Percentiles rank a stretch among this genome's conserved stretches.
Conservation (phyloP, 2,888 invertebrate genomes). For the Noctua fimbriata region DNA sequence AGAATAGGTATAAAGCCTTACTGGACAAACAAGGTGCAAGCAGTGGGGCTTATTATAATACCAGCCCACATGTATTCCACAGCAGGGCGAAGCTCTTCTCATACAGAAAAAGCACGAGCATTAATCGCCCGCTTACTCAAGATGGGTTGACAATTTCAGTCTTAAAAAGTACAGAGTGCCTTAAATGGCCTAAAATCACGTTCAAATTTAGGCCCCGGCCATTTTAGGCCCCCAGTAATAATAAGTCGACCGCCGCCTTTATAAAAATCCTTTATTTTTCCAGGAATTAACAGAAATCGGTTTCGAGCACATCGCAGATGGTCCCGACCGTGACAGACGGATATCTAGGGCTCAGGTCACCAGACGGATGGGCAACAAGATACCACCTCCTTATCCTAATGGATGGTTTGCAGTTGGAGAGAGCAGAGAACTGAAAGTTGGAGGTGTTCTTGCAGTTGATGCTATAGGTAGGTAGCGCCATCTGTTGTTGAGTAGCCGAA, state of each 20-base stretch:
- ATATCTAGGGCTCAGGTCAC: conserved; percentile 87
- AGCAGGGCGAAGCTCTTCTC: too few relatives aligned
- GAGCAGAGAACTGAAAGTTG: conserved; percentile 90
- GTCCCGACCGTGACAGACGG: conserved; percentile 74
- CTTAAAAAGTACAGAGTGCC: too few relatives aligned
- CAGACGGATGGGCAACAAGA: conserved; percentile 90
- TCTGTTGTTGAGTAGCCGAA: conserved; percentile 47
- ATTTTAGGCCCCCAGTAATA: background rate
- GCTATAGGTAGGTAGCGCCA: conserved; percentile 90
- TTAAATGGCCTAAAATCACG: background rate
- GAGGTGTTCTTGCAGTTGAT: conserved; percentile 91
- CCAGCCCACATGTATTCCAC: too few relatives aligned
- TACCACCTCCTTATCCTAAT: conserved; percentile 97
- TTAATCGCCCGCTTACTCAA: too few relatives aligned
- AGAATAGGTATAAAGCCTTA: too few relatives aligned
- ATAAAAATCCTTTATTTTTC: conserved; percentile 40
- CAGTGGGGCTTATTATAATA: too few relatives aligned
- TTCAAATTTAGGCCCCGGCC: background rate
- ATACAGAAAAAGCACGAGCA: too few relatives aligned
- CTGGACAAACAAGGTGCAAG: too few relatives aligned
- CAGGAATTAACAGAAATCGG: conserved; percentile 89
- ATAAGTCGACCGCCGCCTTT: background rate
- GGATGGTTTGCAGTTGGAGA: conserved; percentile 96
- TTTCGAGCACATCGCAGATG: conserved; percentile 80
- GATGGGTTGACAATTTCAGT: background rate